Evolutionary conservation across 2,797 vertebrate genomes (phyloP), one percentile per base, ranked within the genome.

Genomic region (Danio aesculapii): DNA sequence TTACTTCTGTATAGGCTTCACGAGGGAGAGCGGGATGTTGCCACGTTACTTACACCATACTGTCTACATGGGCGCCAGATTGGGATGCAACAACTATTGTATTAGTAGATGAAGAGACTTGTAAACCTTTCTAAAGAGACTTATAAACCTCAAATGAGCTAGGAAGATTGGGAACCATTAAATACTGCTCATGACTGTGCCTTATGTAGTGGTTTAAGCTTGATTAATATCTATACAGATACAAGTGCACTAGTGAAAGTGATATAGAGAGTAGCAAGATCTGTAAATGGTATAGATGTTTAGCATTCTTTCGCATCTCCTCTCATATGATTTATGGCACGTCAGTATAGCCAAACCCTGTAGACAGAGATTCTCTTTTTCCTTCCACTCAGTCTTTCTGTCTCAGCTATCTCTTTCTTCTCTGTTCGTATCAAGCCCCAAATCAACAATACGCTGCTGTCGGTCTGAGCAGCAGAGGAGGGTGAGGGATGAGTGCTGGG

Each of bases 251-350:
- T 50, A 72, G 21, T 13, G 10, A 19, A 6, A 43, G 7, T 41
- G 58, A 74, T 17, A n/a, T 39, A 53, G 14, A 57, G 62, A 55
- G 16, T 52, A 59, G 81, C 17, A 50, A 64, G 49, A 17, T 71
- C 69, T 71, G 50, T 66, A 58, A 19, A 80, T n/a, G 17, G 59
- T 73, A 71, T 71, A 70, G 59, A 72, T 77, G 41, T 71, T 77
- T 84, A 61, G 43, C 68, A 84, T 84, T 81, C 73, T 41, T 77
- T 13, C 6, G 6, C 50, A 61, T 70, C 57, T 66, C 21, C 43
- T 76, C 30, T 63, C 13, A 55, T 13, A 30, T 17, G 2, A 39
- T 81, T 77, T 77, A 67, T 19, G 50, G 49, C 21, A 50, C 30
- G 57, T 72, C 57, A 44, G 77, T 12, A 19, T 49, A 19, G 82